Conservation (phyloP, 2,113 vertebrate genomes). For the Girardinichthys multiradiatus region DNA sequence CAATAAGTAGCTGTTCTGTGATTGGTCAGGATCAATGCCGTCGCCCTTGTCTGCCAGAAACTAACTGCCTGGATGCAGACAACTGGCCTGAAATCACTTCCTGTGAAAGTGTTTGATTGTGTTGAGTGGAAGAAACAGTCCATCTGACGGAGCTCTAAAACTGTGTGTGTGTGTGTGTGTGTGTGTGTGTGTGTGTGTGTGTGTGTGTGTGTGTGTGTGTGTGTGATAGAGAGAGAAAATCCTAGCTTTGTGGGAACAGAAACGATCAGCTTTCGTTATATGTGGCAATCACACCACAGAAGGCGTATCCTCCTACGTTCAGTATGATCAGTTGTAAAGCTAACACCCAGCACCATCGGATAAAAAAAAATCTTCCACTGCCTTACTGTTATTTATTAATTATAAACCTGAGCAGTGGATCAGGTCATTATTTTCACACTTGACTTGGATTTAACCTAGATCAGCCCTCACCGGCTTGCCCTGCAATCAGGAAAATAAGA, state of each 20-base stretch:
- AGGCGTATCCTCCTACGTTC: constrained; percentile 73
- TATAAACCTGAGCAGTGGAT: constrained; percentile 27
- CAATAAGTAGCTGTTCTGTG: not conserved
- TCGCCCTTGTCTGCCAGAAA: constrained; percentile 5
- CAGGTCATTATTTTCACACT: constrained; percentile 42
- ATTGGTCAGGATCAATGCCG: not conserved
- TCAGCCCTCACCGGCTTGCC: not conserved
- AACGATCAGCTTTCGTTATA: constrained; percentile 55
- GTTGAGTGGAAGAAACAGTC: constrained; percentile 36
- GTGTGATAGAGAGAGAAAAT: constrained; percentile 7
- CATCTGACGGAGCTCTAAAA: constrained; percentile 44
- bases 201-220: not conserved
- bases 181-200: constrained; percentile 31
- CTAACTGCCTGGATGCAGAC: constrained; percentile 13
- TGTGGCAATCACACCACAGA: constrained; percentile 75
- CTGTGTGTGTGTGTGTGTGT: constrained; percentile 15
- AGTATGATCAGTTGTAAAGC: constrained; percentile 68
- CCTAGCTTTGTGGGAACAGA: constrained; percentile 23
- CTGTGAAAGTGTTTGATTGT: constrained; percentile 46
- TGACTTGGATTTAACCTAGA: constrained; percentile 20
- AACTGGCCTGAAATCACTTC: constrained; percentile 29
- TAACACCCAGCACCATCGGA: constrained; percentile 32
- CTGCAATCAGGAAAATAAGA: constrained; percentile 7
- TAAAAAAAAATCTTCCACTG: constrained; percentile 14
- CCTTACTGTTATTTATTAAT: constrained; percentile 37